Conservation (phyloP, 2,113 vertebrate genomes). For the Uropsilus gracilis region DNA sequence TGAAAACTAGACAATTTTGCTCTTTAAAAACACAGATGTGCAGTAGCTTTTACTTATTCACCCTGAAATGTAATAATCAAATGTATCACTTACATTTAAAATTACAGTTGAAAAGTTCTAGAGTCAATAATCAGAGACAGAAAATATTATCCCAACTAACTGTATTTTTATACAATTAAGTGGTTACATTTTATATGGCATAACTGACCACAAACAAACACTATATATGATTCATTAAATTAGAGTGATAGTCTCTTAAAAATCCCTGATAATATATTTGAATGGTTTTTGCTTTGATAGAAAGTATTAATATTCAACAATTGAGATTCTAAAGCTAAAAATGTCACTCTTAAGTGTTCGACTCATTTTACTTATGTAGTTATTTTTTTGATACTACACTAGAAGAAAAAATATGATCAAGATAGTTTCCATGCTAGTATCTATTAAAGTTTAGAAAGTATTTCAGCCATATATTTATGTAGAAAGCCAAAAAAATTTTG, state of each 20-base stretch:
- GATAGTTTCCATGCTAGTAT: not conserved
- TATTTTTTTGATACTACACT: not conserved
- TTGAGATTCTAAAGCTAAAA: not conserved
- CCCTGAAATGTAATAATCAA: not conserved
- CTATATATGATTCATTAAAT: not conserved
- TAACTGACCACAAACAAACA: not conserved
- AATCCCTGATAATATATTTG: not conserved
- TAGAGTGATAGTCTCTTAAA: not conserved
- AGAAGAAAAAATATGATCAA: not conserved
- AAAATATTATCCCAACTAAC: not conserved
- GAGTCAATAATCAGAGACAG: not conserved
- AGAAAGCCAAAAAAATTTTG: not conserved
- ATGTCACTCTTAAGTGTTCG: not conserved
- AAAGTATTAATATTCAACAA: not conserved
- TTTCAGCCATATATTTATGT: not conserved
- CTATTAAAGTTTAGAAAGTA: not conserved
- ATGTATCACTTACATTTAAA: not conserved
- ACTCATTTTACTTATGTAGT: not conserved
- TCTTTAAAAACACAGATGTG: not conserved
- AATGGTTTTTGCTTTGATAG: not conserved
- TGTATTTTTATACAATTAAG: not conserved
- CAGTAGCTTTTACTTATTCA: not conserved
- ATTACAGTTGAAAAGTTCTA: not conserved
- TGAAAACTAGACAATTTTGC: not conserved
- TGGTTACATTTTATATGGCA: not conserved